Evolutionary conservation across 2,113 vertebrate genomes (phyloP).

Genomic region (Ursus arctos): DNA sequence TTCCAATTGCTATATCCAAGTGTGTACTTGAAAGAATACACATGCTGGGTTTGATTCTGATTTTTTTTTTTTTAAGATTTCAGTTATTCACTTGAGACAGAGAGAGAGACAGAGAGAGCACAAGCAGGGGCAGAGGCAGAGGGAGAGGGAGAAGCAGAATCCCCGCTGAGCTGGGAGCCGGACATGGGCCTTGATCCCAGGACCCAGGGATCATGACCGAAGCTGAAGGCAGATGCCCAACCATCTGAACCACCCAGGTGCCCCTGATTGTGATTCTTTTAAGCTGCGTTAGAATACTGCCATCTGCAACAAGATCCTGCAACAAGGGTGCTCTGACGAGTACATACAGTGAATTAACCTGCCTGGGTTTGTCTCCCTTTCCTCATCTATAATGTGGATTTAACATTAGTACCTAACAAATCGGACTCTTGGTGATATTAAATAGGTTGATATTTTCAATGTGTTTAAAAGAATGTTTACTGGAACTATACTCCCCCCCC

Average conservation of each 20-base stretch:
- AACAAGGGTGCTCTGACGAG: not conserved
- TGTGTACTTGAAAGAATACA: not conserved
- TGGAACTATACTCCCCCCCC: not conserved
- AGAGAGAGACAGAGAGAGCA: too few species aligned
- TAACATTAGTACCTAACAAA: not conserved
- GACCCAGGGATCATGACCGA: too few species aligned
- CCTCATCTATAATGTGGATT: not conserved
- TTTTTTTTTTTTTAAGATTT: not conserved
- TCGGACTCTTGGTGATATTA: not conserved
- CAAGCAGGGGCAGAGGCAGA: too few species aligned
- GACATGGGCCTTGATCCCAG: too few species aligned
- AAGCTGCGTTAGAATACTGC: not conserved
- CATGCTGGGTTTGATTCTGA: not conserved
- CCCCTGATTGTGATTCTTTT: too few species aligned
- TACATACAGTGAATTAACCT: not conserved
- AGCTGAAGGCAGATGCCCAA: too few species aligned
- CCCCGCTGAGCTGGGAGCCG: too few species aligned
- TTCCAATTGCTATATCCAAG: not conserved
- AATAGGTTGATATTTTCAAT: not conserved
- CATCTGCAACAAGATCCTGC: not conserved
- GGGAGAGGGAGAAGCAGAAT: too few species aligned
- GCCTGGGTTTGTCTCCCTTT: not conserved
- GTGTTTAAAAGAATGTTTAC: not conserved
- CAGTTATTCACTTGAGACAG: too few species aligned
- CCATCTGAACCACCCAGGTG: too few species aligned